Conservation (phyloP, 2,888 invertebrate species). For the Portevinia maculata region DNA sequence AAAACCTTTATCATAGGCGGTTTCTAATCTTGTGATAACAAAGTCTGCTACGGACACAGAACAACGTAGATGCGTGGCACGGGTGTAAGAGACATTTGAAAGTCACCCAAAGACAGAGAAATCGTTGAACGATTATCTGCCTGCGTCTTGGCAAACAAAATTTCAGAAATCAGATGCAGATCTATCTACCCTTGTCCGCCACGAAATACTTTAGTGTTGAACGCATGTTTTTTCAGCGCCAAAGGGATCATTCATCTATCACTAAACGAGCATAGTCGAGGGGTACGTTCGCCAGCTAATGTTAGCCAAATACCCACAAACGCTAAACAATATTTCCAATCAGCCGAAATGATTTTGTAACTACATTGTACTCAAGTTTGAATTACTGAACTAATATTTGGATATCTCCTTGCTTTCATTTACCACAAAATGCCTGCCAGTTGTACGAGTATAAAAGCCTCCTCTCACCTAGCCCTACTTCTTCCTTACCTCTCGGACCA, state of each 20-base stretch:
- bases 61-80: too few relatives aligned
- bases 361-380: constrained; percentile 8
- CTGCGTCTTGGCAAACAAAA: too few relatives aligned
- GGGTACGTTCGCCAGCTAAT: constrained; percentile 2
- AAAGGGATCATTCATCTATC: neutral
- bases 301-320: neutral
- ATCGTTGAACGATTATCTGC: too few relatives aligned
- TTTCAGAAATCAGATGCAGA: too few relatives aligned
- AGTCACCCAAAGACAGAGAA: too few relatives aligned
- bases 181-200: too few relatives aligned
- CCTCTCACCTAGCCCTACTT: neutral
- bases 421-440: neutral
- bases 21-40: too few relatives aligned
- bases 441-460: neutral
- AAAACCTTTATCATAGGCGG: too few relatives aligned
- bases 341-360: constrained; percentile 10
- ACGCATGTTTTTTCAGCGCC: too few relatives aligned
- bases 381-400: neutral
- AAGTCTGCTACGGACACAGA: too few relatives aligned
- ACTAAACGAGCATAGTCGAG: neutral
- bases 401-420: neutral
- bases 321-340: neutral
- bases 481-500: neutral
- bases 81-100: too few relatives aligned
- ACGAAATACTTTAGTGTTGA: too few relatives aligned